Conservation (phyloP, 23 tunicate species). For the Aplidium turbinatum region DNA sequence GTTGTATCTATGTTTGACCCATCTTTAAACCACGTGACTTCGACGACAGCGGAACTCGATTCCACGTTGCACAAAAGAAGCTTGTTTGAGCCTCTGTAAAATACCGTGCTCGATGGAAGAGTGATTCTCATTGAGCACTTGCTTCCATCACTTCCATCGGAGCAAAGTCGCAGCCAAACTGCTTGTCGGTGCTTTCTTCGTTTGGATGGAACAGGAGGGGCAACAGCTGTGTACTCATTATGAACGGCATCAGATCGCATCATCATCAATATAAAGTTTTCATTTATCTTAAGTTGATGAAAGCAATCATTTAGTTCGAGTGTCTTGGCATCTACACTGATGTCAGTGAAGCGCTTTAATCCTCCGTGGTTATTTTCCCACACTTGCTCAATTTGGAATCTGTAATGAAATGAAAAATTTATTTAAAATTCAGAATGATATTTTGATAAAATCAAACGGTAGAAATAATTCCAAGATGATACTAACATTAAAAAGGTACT, state of each 20-base stretch:
- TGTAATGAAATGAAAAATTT: conserved; percentile 3
- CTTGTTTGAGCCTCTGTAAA: conserved; percentile 27
- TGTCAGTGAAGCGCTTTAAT: conserved; percentile 12
- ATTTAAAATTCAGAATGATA: background rate
- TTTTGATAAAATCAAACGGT: no score
- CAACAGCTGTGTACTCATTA: background rate
- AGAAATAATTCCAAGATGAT: no score
- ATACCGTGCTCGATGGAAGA: conserved; percentile 20
- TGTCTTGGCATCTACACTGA: conserved; percentile 11
- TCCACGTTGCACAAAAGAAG: conserved; percentile 49
- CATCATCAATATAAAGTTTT: conserved; percentile 36
- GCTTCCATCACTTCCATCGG: background rate
- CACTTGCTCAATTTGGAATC: conserved; percentile 47
- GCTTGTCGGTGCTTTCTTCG: conserved; percentile 27
- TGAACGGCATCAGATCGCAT: background rate
- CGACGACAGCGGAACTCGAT: conserved; percentile 13
- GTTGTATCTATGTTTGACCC: conserved; percentile 7
- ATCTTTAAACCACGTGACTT: conserved; percentile 50
- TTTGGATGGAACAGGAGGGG: conserved; percentile 39
- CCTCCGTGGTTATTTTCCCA: conserved; percentile 51
- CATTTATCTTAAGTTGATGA: background rate
- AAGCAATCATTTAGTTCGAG: conserved; percentile 46
- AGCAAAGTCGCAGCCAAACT: conserved; percentile 27
- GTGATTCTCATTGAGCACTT: conserved; percentile 47
- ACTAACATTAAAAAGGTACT: no score